Base-by-base conservation (phyloP, 1,140 invertebrate species). In the Zaprionus africanus region DNA sequence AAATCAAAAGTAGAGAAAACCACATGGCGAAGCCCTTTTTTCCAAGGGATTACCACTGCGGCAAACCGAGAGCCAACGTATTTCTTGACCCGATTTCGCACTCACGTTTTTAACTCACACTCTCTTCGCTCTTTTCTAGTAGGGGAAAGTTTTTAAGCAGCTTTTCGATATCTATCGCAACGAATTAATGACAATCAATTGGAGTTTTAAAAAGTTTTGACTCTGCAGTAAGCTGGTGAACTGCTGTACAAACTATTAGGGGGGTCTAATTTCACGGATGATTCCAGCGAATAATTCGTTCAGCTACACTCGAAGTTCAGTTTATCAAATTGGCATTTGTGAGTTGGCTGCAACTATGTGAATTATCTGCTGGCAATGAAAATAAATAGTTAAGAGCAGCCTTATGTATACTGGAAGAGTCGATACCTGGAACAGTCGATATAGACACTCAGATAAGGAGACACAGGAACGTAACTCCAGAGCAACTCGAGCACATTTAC, bases 101-200 rank as follows among this genome's bases (percentile, higher is more conserved):
- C 46, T 24, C 13, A 38, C 61, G 51, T 43, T 80, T 65, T 74
- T 34, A 76, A 54, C 61, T 43, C 46, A 24, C 41, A 0, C 38
- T 6, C 5, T n/a, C 5, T n/a, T 41, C 7, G 7, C 41, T 19
- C 1, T 17, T 6, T 43, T 5, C 15, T 17, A 31, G 38, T 1
- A 6, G 38, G 46, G 46, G 46, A 63, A 81, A 85, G 57, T 74
- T 85, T 83, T 67, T 68, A 85, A 84, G 82, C 64, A 65, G 82
- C 69, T 78, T 81, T 80, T 43, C 51, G 65, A 78, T 51, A 51
- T 78, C 57, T 63, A 67, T 51, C 38, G 19, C 64, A 62, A 69
- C 69, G 66, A 61, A 81, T 81, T 78, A 70, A 64, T 69, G 65
- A 41, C 74, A 51, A 28, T 9, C 56, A 46, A 70, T 43, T 53